These are phyloP conservation scores for Calyptomena viridis DNA, from an alignment of 2,113 vertebrate species.

Conservation along the genomic window DNA sequence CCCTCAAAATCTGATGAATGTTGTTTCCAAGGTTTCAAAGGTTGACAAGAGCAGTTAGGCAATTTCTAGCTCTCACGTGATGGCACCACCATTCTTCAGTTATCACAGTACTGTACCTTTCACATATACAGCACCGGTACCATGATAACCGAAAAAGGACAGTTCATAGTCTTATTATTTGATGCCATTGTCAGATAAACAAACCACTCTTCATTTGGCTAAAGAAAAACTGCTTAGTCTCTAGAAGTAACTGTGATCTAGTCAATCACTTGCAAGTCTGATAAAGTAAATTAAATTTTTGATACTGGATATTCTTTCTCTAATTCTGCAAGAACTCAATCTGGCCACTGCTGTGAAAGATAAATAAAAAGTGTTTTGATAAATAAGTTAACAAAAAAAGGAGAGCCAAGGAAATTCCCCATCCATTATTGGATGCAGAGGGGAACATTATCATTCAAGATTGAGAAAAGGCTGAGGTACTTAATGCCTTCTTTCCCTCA, in stretches of 20 bases:
- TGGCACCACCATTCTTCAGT: constrained; percentile 99
- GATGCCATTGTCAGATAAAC: not conserved
- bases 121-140: constrained; percentile 98
- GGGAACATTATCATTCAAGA: not conserved
- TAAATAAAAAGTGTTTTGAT: not conserved
- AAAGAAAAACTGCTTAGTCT: not conserved
- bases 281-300: not conserved
- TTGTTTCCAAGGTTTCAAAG: not conserved
- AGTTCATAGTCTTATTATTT: constrained; percentile 83
- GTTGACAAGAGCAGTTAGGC: not conserved
- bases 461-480: not conserved
- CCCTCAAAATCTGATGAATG: not conserved
- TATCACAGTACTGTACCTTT: constrained; percentile 99
- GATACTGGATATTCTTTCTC: not conserved
- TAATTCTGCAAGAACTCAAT: not conserved
- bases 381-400: not conserved
- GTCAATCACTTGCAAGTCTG: not conserved
- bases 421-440: not conserved
- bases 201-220: not conserved
- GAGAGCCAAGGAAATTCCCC: not conserved
- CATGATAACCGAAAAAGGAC: constrained; percentile 99
- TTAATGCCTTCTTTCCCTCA: not conserved
- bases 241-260: not conserved
- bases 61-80: constrained; percentile 72
- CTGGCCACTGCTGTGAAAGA: not conserved